These are phyloP conservation scores for Chiroxiphia lanceolata DNA, from an alignment of 2,797 vertebrate species.

Conservation along the genomic window DNA sequence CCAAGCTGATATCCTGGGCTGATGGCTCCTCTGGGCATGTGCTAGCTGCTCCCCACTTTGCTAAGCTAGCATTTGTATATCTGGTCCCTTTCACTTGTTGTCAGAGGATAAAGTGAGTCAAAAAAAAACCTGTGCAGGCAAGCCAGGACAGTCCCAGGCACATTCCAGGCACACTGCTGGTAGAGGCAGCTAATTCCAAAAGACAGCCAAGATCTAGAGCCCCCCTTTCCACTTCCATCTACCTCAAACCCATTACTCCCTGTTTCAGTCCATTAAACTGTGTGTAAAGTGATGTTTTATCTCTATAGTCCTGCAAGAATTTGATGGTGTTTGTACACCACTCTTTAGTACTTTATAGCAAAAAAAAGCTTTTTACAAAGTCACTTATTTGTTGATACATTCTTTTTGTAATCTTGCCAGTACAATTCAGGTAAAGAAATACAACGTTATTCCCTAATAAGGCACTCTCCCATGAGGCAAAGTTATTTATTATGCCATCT, in stretches of 20 bases:
- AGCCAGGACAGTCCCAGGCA: neutral
- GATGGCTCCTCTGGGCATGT: neutral
- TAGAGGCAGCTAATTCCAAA: neutral
- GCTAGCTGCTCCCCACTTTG: neutral
- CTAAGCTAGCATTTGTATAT: neutral
- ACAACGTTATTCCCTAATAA: neutral
- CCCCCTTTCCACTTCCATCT: neutral
- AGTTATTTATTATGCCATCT: neutral
- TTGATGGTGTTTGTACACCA: neutral
- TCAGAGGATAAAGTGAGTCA: neutral
- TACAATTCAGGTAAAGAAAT: neutral
- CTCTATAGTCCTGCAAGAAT: neutral
- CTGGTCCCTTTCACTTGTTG: conserved; percentile 1
- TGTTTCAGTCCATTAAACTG: neutral
- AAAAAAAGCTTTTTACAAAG: neutral
- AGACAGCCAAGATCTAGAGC: neutral
- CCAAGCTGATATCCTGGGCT: neutral
- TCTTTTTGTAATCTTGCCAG: neutral
- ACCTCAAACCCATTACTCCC: neutral
- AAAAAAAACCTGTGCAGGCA: neutral
- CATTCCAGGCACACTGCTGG: neutral
- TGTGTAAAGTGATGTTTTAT: neutral
- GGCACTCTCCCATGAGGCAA: neutral
- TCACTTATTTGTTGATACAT: neutral
- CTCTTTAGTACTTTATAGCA: neutral